Conservation (phyloP, 2,113 vertebrate genomes). For the Phalacrocorax aristotelis region DNA sequence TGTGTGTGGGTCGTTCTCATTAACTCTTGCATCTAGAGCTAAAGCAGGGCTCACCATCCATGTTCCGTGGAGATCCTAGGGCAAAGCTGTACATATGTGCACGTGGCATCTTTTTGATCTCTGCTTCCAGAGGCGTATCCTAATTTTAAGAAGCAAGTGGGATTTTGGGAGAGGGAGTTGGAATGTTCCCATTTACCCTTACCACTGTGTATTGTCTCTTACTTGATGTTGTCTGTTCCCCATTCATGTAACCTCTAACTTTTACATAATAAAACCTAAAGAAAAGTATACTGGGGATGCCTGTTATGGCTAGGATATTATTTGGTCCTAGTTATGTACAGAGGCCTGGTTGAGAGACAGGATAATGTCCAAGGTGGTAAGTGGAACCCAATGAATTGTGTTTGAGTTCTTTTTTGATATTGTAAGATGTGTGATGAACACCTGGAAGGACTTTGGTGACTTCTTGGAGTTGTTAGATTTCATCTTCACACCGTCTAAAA, state of each 20-base stretch:
- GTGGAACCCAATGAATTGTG: background rate
- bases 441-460: background rate
- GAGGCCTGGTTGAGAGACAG: background rate
- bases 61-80: background rate
- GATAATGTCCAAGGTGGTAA: background rate
- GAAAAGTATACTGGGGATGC: background rate
- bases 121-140: background rate
- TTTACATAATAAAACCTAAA: background rate
- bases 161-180: background rate
- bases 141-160: background rate
- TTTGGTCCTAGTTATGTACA: background rate
- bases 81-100: background rate
- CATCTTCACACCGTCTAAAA: background rate
- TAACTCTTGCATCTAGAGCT: background rate
- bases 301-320: background rate
- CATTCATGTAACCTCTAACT: background rate
- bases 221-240: fast-evolving
- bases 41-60: background rate
- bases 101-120: background rate
- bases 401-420: background rate
- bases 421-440: background rate
- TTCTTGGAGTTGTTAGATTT: background rate
- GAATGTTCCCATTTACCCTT: background rate
- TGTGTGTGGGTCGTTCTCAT: background rate
- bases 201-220: background rate